Evolutionary conservation across 2,113 vertebrate species (phyloP).

Genomic region (Callithrix jacchus): DNA sequence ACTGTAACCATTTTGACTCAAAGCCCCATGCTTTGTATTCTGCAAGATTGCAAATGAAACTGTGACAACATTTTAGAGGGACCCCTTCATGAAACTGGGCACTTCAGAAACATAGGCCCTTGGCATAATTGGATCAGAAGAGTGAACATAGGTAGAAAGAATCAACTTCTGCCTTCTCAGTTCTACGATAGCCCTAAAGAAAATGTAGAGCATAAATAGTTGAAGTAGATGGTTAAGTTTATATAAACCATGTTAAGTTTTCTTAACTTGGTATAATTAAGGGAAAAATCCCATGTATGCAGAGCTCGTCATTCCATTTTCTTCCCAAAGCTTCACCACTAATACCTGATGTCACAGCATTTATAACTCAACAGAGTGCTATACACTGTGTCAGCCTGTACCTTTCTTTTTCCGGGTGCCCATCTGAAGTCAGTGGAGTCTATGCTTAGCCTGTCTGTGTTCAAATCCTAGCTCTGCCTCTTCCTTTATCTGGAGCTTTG

Average conservation of each 20-base stretch:
- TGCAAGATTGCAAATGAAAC: neutral
- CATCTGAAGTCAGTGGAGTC: neutral
- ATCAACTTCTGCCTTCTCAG: neutral
- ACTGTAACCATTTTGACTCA: neutral
- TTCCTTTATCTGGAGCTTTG: neutral
- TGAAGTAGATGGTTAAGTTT: neutral
- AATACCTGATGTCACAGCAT: neutral
- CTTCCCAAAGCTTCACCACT: neutral
- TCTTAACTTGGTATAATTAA: neutral
- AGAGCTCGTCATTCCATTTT: neutral
- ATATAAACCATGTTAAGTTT: neutral
- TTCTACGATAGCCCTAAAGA: neutral
- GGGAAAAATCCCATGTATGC: neutral
- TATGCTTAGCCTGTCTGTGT: neutral
- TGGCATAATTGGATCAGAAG: neutral
- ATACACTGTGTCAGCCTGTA: fast-evolving
- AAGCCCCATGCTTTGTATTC: neutral
- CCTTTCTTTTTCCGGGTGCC: neutral
- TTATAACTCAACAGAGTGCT: no score
- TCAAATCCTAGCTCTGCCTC: neutral
- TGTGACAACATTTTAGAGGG: neutral
- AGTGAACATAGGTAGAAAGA: neutral
- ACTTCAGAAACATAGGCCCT: neutral
- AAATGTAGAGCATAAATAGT: neutral
- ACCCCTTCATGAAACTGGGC: neutral